These are phyloP conservation scores for Aradus depressus DNA, from an alignment of 2,888 invertebrate species.

Conservation along the genomic window DNA sequence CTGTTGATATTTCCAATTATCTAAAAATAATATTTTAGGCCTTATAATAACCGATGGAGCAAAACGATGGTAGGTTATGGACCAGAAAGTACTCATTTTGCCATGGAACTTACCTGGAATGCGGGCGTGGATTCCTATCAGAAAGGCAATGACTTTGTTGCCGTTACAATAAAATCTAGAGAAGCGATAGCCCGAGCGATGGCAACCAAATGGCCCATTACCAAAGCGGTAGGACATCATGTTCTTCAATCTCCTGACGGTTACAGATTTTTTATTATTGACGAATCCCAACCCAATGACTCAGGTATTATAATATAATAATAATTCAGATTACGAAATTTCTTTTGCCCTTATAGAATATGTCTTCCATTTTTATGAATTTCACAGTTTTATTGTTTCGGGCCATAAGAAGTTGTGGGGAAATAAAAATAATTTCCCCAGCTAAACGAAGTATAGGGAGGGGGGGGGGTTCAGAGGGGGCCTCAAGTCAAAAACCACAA, in stretches of 20 bases:
- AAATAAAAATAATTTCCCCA: not conserved
- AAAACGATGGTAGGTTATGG: constrained; percentile 99
- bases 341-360: too few relatives aligned
- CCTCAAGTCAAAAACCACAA: not conserved
- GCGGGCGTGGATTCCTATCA: constrained; percentile 84
- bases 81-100: constrained; percentile 87
- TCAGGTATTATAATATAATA: too few relatives aligned
- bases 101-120: constrained; percentile 93
- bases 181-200: constrained; percentile 64
- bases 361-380: not conserved
- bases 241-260: constrained; percentile 81
- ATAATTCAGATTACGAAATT: not conserved
- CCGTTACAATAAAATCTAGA: constrained; percentile 70
- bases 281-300: constrained; percentile 55
- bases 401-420: not conserved
- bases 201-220: constrained; percentile 57
- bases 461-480: too few relatives aligned
- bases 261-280: constrained; percentile 70
- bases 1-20: constrained; percentile 1
- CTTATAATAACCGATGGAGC: constrained; percentile 95
- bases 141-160: constrained; percentile 71
- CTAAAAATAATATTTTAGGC: constrained; percentile 46
- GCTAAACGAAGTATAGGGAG: not conserved
- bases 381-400: not conserved
- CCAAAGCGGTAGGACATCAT: constrained; percentile 44